phyloP scores from a whole-genome alignment of 35 echinoderm and acorn worm species.

The Ophiothrix spiculata region DNA sequence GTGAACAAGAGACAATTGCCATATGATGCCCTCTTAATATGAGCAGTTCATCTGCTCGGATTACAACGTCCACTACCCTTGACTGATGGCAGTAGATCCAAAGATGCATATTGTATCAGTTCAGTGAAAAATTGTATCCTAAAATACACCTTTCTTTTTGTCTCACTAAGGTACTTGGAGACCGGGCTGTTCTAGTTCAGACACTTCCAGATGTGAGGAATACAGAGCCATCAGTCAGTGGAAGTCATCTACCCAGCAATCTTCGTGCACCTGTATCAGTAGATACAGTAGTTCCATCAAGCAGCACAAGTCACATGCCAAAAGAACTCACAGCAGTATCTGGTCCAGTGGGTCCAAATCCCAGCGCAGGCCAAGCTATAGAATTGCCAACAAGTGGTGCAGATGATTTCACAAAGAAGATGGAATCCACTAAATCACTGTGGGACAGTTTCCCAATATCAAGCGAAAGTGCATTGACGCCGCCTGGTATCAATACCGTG shows the following conservation, averaged over 20 bases:
- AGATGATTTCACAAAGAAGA: conserved; percentile 44
- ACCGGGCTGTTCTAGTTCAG: neutral
- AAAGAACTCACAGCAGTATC: neutral
- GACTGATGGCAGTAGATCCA: conserved; percentile 7
- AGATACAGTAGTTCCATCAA: neutral
- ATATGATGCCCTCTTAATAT: neutral
- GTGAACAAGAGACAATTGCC: no score
- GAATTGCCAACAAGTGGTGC: conserved; percentile 31
- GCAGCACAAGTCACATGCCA: neutral
- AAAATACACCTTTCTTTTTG: no score
- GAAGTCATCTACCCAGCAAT: neutral
- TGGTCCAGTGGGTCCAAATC: neutral
- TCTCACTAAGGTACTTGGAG: neutral
- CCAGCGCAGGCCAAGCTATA: neutral
- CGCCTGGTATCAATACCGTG: conserved; percentile 32
- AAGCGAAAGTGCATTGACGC: conserved; percentile 38
- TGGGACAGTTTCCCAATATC: conserved; percentile 36
- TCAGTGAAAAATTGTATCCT: no score
- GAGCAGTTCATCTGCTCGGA: neutral
- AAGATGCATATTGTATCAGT: no score
- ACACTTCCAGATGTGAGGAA: neutral
- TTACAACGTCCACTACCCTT: neutral
- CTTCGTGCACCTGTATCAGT: neutral
- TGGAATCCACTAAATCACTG: conserved; percentile 38
- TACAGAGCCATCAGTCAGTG: neutral